Evolutionary conservation across 2,113 vertebrate species (phyloP).

Genomic region (Panthera leo): DNA sequence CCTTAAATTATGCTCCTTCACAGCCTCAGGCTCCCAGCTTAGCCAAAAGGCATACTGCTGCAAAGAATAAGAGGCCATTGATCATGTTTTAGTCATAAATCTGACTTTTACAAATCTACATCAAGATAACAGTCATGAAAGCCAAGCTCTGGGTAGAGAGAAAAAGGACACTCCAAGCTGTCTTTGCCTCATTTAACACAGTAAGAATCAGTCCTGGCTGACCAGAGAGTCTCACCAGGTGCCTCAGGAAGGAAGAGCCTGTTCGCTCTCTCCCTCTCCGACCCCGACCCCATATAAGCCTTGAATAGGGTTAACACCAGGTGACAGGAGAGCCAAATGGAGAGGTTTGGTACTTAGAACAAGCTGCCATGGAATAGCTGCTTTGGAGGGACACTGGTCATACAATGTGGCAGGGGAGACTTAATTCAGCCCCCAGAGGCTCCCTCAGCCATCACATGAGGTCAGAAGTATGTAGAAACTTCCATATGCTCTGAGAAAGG

Average conservation of each 20-base stretch:
- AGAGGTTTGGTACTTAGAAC: background rate
- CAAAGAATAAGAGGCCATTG: background rate
- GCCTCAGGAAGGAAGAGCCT: background rate
- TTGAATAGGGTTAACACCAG: background rate
- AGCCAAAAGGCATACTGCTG: background rate
- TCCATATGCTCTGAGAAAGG: background rate
- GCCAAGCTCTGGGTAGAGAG: background rate
- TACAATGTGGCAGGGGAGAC: background rate
- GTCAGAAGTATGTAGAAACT: background rate
- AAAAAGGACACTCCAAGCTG: background rate
- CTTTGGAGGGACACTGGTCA: no score
- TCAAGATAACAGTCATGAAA: background rate
- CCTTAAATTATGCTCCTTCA: slow-evolving; percentile 14
- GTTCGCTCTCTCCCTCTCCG: no score
- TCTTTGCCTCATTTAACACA: background rate
- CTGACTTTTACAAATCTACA: slow-evolving; percentile 2
- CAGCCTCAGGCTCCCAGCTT: background rate
- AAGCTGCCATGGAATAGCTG: background rate
- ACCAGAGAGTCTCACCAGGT: rapidly evolving
- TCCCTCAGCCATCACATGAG: background rate
- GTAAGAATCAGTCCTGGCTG: background rate
- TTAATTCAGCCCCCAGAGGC: background rate
- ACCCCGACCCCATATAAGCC: background rate
- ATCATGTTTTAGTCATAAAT: slow-evolving; percentile 30
- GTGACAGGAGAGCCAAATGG: background rate